Evolutionary conservation across 2,113 vertebrate species (phyloP), one percentile per base, ranked within the genome.

Genomic region (Sakesphorus luctuosus): DNA sequence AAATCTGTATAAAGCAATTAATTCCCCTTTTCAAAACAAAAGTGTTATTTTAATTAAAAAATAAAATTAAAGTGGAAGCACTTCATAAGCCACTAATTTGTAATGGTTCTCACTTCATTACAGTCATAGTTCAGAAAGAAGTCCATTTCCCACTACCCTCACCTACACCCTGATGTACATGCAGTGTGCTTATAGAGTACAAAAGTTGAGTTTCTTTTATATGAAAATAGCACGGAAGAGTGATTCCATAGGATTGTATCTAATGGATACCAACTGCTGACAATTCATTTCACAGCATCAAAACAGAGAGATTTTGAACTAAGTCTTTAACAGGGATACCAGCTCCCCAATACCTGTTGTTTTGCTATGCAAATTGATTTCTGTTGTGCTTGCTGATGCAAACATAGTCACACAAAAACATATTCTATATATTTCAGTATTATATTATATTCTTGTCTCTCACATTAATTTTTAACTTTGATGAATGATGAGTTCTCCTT

Each of bases 251-350:
- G 20, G 3, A 8, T 63, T 80, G 23, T 33, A 43, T 21, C 13
- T 76, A 58, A 58, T 35, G 26, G 15, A 35, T 11, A 58, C 2
- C 26, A 72, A 31, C 31, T 76, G 40, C 47, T 72, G 25, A 23
- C 25, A 3, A 43, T 43, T 82, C 9, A 43, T 84, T 84, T 79
- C 58, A 40, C 3, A 44, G 18, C 26, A 76, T 13, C 18, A 53
- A 76, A 66, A 28, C 0, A 76, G 35, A 43, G 7, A 28, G 4
- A 28, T 3, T 49, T 67, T 59, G 43, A 90, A 67, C 5, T 40
- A 59, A 55, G 25, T 36, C 10, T 69, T 25, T 33, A n/a, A 16
- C 0, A 2, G 11, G 9, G 18, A 52, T 47, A 46, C 1, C 17
- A 43, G 19, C 14, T 79, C 26, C 43, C 20, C 17, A 36, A 9